Percentiles rank a stretch among this genome's conserved stretches.
Evolutionary conservation across 2,797 vertebrate genomes (phyloP).

Genomic region (Sebastes kiyomatsui): DNA sequence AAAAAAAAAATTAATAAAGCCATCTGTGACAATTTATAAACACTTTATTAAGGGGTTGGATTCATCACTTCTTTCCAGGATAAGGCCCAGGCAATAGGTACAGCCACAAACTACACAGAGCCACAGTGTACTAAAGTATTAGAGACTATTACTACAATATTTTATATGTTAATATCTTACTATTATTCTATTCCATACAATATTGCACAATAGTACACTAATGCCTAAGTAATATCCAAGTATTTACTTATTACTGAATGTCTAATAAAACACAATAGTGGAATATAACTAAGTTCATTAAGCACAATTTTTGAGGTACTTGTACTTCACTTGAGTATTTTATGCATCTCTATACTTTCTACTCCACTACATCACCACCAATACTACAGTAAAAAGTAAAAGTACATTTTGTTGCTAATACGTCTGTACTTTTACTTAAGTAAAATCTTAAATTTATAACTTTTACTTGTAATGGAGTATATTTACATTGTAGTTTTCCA

Average conservation of each 20-base stretch:
- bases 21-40: not conserved
- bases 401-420: not conserved
- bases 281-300: not conserved
- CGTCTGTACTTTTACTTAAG: not conserved
- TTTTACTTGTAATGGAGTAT: not conserved
- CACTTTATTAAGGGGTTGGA: not conserved
- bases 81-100: not conserved
- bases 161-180: not conserved
- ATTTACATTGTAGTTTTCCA: not conserved
- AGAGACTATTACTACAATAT: not conserved
- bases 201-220: not conserved
- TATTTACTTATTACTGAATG: not conserved
- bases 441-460: not conserved
- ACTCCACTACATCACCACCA: not conserved
- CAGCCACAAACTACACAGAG: not conserved
- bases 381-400: not conserved
- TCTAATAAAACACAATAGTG: not conserved
- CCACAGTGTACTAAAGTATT: not conserved
- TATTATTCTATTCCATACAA: not conserved
- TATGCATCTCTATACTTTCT: not conserved
- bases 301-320: not conserved
- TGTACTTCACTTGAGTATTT: not conserved
- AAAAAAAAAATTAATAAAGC: not conserved
- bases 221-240: not conserved
- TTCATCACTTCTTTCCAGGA: not conserved